phyloP scores from a whole-genome alignment of 2,797 vertebrate genomes.

The Pseudopleuronectes americanus region DNA sequence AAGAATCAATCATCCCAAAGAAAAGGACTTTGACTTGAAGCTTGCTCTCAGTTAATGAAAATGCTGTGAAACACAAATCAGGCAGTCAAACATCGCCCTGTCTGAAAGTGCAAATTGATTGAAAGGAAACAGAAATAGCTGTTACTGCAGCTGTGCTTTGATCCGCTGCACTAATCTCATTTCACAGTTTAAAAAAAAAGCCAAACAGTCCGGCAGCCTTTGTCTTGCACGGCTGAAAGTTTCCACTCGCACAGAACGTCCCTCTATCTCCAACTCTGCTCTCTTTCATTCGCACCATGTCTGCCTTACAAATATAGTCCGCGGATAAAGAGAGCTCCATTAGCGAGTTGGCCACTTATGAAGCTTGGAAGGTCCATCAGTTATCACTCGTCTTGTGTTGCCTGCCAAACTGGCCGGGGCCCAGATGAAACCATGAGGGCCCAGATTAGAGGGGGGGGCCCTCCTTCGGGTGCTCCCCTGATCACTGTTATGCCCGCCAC shows the following conservation, averaged over 20 bases:
- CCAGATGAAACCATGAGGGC: conserved; percentile 75
- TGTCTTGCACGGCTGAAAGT: conserved; percentile 52
- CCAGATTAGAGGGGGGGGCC: conserved; percentile 54
- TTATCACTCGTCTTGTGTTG: conserved; percentile 82
- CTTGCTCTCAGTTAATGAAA: conserved; percentile 4
- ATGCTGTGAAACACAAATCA: conserved; percentile 13
- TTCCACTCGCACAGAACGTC: conserved; percentile 42
- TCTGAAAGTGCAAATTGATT: conserved; percentile 51
- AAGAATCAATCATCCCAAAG: neutral
- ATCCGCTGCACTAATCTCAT: conserved; percentile 17
- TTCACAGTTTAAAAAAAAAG: conserved; percentile 18
- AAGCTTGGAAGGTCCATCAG: conserved; percentile 79
- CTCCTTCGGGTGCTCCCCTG: conserved; percentile 59
- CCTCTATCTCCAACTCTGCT: conserved; percentile 71
- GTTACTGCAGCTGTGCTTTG: conserved; percentile 36
- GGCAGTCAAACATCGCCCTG: conserved; percentile 38
- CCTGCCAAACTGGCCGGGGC: conserved; percentile 73
- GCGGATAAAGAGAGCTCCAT: conserved; percentile 85
- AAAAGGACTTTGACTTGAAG: conserved; percentile 1
- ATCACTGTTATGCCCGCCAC: conserved; percentile 79
- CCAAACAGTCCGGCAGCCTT: conserved; percentile 21
- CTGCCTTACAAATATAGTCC: conserved; percentile 81
- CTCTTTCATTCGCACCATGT: conserved; percentile 79
- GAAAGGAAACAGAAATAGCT: conserved; percentile 42
- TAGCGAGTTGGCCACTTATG: conserved; percentile 81